These are phyloP conservation scores for Pseudomyrmex sp. DNA, from an alignment of 1,140 invertebrate genomes.

Conservation along the genomic window DNA sequence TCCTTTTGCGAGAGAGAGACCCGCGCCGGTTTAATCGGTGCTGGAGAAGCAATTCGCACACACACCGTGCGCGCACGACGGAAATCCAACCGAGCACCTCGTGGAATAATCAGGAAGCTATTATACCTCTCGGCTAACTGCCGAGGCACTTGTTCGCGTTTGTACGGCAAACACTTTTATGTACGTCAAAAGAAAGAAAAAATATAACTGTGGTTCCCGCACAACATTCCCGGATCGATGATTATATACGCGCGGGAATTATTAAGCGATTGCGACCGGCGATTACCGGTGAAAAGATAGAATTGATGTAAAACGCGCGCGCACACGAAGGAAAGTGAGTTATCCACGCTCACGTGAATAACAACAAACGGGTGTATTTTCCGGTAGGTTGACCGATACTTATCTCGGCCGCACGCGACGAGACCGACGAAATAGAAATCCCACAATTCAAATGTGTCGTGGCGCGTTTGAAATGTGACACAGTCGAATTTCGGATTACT, in stretches of 20 bases:
- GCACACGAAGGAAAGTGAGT: neutral
- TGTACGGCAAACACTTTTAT: neutral
- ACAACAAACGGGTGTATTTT: constrained; percentile 37
- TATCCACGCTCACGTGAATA: neutral
- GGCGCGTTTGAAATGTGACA: neutral
- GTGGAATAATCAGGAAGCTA: constrained; percentile 53
- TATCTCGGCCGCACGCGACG: constrained; percentile 27
- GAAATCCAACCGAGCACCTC: constrained; percentile 35
- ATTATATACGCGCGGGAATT: neutral
- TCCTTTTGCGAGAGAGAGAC: neutral
- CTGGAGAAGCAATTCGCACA: constrained; percentile 2
- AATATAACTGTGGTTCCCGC: no score
- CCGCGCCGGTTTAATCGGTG: constrained; percentile 14
- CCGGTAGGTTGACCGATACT: constrained; percentile 31
- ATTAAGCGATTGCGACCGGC: neutral
- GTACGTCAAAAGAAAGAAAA: no score
- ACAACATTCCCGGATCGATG: neutral
- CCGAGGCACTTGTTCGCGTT: constrained; percentile 18
- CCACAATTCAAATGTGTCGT: constrained; percentile 12
- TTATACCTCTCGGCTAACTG: constrained; percentile 17
- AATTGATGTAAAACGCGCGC: neutral
- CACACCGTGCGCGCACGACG: neutral
- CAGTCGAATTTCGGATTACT: neutral
- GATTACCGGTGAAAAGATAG: constrained; percentile 9
- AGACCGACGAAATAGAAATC: neutral